Percentiles rank a stretch among this genome's conserved stretches.
These are phyloP conservation scores for Thyatira batis DNA, from an alignment of 2,888 invertebrate genomes.

Conservation along the genomic window DNA sequence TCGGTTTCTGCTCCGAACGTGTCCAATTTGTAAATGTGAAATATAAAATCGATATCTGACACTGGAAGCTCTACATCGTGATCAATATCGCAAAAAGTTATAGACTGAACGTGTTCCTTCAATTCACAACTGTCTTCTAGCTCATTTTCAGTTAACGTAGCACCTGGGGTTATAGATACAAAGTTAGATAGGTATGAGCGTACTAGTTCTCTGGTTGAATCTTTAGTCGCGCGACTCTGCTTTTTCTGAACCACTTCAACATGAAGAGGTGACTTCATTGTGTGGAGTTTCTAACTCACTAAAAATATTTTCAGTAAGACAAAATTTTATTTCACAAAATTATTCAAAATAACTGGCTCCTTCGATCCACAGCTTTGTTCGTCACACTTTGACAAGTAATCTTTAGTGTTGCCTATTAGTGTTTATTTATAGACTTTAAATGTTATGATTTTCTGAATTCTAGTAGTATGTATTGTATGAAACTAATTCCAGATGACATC, in stretches of 20 bases:
- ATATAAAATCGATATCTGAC: slow-evolving; percentile 45
- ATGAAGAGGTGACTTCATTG: slow-evolving; percentile 57
- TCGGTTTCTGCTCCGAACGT: slow-evolving; percentile 61
- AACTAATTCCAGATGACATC: no score
- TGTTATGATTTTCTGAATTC: no score
- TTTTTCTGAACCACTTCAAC: slow-evolving; percentile 68
- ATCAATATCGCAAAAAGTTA: slow-evolving; percentile 65
- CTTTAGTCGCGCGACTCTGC: slow-evolving; percentile 54
- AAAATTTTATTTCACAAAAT: no score
- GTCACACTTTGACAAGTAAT: no score
- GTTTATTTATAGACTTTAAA: no score
- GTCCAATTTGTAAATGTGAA: slow-evolving; percentile 62
- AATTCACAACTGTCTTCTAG: slow-evolving; percentile 52
- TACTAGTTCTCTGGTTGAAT: slow-evolving; percentile 52
- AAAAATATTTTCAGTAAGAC: no score
- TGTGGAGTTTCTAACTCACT: neutral
- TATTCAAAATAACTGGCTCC: no score
- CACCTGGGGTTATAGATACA: slow-evolving; percentile 54
- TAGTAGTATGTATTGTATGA: no score
- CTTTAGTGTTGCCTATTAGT: no score
- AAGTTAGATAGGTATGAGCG: slow-evolving; percentile 55
- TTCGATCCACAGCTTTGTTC: no score
- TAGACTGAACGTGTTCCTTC: slow-evolving; percentile 55
- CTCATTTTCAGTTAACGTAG: slow-evolving; percentile 39
- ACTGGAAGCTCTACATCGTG: slow-evolving; percentile 48